Conservation (phyloP, 2,113 vertebrate genomes). For the Pantherophis guttatus region DNA sequence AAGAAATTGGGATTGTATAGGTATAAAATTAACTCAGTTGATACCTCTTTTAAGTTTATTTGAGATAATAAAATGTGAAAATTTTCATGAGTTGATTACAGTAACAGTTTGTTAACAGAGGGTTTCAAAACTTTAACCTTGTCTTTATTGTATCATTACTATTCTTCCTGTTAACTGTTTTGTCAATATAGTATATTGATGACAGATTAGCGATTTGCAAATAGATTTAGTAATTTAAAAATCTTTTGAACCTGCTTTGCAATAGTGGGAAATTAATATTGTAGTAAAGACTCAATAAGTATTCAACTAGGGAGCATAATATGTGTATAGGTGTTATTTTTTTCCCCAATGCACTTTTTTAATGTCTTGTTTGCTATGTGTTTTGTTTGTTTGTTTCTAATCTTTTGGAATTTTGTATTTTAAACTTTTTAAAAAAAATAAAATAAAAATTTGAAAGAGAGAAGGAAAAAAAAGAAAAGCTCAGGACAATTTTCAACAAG, state of each 20-base stretch:
- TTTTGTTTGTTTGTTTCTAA: not conserved
- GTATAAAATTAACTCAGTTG: not conserved
- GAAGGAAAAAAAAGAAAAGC: not conserved
- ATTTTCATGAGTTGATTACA: not conserved
- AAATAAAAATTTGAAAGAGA: not conserved
- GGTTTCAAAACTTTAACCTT: not conserved
- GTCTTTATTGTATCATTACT: not conserved
- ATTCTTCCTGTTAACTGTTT: not conserved
- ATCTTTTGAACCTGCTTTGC: not conserved
- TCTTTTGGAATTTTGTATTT: not conserved
- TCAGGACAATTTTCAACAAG: not conserved
- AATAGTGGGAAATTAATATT: not conserved
- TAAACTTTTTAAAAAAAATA: not conserved
- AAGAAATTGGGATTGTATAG: not conserved
- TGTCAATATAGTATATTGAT: not conserved
- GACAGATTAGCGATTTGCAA: not conserved
- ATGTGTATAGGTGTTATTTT: not conserved
- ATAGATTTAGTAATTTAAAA: not conserved
- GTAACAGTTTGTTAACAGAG: not conserved
- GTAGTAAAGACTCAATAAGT: not conserved
- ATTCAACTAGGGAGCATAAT: not conserved
- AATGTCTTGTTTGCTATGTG: not conserved
- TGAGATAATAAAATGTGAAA: not conserved
- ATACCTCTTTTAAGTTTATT: not conserved
- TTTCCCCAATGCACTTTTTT: not conserved